phyloP scores from a whole-genome alignment of 64 coral and sea anemone species.

The Stylophora pistillata region DNA sequence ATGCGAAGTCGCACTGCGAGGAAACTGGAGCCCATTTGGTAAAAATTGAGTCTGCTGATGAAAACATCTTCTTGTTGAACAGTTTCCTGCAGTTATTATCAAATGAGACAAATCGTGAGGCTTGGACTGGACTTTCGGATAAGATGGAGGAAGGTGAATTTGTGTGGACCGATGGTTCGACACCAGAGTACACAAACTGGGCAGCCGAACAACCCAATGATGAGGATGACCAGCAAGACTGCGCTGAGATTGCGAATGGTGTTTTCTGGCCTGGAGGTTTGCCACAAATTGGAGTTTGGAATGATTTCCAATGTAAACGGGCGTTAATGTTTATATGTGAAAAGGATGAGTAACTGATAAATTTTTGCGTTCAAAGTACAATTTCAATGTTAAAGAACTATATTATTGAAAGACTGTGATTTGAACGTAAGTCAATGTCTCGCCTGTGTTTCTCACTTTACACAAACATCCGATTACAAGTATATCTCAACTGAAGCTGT shows the following conservation, averaged over 20 bases:
- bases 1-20: neutral
- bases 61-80: constrained; percentile 2
- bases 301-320: neutral
- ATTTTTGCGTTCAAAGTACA: no score
- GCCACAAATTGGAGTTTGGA: constrained; percentile 12
- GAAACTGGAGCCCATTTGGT: neutral
- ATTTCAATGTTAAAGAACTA: no score
- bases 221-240: neutral
- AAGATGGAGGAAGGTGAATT: neutral
- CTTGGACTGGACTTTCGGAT: constrained; percentile 8
- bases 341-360: neutral
- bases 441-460: no score
- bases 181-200: neutral
- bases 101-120: neutral
- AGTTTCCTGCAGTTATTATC: neutral
- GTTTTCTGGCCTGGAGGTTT: constrained; percentile 17
- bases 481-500: no score
- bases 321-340: neutral
- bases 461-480: no score
- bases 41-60: neutral
- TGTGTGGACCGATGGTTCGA: neutral
- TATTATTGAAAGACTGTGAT: no score
- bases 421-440: no score
- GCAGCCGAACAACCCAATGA: constrained; percentile 1
- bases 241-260: neutral